These are phyloP conservation scores for Drosophila lutescens DNA, from an alignment of 2,888 invertebrate species.

Conservation along the genomic window DNA sequence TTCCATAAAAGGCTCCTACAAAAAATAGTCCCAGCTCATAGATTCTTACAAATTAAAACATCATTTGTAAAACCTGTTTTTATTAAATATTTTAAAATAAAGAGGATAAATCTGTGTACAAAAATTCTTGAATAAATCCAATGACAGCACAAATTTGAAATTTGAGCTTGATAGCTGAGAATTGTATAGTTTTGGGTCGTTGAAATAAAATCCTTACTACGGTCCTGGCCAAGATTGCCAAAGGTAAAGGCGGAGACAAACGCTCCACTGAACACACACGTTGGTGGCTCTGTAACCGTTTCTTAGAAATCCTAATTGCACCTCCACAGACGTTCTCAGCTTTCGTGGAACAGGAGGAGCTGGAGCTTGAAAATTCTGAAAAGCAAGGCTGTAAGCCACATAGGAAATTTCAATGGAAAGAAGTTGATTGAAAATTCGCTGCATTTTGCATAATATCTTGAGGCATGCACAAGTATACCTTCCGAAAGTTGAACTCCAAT, in stretches of 20 bases:
- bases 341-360: neutral
- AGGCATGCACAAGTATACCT: neutral
- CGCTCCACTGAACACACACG: conserved; percentile 1
- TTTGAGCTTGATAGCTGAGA: too few species aligned
- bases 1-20: too few species aligned
- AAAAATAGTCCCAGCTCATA: too few species aligned
- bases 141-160: too few species aligned
- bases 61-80: too few species aligned
- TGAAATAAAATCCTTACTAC: neutral
- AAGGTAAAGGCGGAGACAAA: neutral
- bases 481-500: neutral
- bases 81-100: too few species aligned
- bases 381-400: neutral
- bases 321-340: conserved; percentile 4
- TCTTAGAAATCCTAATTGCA: conserved; percentile 32
- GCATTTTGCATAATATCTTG: neutral
- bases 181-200: too few species aligned
- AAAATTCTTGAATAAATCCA: too few species aligned
- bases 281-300: conserved; percentile 7
- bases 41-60: too few species aligned
- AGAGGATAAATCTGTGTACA: too few species aligned
- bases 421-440: neutral
- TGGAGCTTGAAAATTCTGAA: neutral
- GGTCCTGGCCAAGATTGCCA: neutral
- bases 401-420: neutral